Percentiles rank a stretch among this genome's conserved stretches.
These are phyloP conservation scores for Macheiramphus alcinus DNA, from an alignment of 2,113 vertebrate species.

Conservation along the genomic window DNA sequence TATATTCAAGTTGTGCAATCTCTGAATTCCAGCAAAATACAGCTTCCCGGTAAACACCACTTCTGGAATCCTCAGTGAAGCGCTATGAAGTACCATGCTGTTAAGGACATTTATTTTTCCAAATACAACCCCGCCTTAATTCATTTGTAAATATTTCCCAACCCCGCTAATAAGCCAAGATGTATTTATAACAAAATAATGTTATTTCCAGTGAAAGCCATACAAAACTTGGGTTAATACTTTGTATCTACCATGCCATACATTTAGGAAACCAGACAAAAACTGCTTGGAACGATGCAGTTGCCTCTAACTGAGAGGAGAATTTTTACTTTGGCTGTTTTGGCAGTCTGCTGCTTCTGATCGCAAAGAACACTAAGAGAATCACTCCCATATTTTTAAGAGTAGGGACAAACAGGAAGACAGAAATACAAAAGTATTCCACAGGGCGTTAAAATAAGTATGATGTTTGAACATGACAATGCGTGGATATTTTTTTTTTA, in stretches of 20 bases:
- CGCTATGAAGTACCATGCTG: not conserved
- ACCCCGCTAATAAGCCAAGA: not conserved
- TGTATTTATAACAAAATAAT: not conserved
- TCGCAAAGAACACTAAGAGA: not conserved
- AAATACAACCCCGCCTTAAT: not conserved
- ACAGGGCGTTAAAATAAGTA: not conserved
- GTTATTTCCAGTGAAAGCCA: not conserved
- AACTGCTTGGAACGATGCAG: not conserved
- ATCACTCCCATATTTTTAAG: not conserved
- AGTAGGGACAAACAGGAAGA: not conserved
- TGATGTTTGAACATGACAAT: not conserved
- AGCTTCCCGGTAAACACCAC: not conserved
- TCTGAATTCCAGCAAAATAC: not conserved
- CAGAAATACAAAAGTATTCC: not conserved
- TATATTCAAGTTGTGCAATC: not conserved
- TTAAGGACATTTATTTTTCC: not conserved
- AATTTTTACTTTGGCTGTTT: not conserved
- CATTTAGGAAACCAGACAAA: not conserved
- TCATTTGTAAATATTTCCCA: not conserved
- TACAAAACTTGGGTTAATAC: not conserved
- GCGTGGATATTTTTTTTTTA: not conserved
- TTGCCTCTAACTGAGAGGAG: not conserved
- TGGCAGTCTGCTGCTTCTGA: not conserved
- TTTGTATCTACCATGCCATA: not conserved
- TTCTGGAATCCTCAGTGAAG: not conserved